Conservation (phyloP, 2,797 vertebrate genomes). For the Acanthiza pusilla region DNA sequence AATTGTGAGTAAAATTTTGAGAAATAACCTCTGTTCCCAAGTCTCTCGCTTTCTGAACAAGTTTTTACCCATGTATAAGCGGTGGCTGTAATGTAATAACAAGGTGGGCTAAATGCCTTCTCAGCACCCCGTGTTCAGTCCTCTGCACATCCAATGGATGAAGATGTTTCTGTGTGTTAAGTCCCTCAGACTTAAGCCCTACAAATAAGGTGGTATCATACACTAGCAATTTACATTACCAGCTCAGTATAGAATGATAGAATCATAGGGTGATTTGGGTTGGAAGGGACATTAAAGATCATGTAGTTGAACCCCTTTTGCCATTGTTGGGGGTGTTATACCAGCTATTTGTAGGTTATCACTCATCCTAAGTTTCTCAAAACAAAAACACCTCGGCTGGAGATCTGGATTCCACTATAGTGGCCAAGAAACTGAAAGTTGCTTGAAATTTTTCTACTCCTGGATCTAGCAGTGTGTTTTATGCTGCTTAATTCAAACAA, state of each 20-base stretch:
- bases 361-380: neutral
- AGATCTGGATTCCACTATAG: neutral
- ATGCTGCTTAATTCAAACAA: neutral
- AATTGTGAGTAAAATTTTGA: neutral
- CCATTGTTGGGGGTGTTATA: accelerated
- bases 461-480: neutral
- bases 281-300: neutral
- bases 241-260: neutral
- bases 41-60: neutral
- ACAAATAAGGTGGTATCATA: neutral
- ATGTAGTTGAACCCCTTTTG: neutral
- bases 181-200: neutral
- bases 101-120: neutral
- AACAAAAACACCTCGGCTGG: neutral
- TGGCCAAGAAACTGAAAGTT: neutral
- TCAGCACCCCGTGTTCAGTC: neutral
- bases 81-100: neutral
- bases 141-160: neutral
- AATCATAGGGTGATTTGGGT: neutral
- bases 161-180: neutral
- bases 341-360: neutral
- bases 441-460: neutral
- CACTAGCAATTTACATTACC: neutral
- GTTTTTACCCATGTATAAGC: neutral
- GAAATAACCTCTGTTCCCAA: neutral